phyloP scores from a whole-genome alignment of 92 coral and sea anemone genomes.

The Parazoanthus darwini region DNA sequence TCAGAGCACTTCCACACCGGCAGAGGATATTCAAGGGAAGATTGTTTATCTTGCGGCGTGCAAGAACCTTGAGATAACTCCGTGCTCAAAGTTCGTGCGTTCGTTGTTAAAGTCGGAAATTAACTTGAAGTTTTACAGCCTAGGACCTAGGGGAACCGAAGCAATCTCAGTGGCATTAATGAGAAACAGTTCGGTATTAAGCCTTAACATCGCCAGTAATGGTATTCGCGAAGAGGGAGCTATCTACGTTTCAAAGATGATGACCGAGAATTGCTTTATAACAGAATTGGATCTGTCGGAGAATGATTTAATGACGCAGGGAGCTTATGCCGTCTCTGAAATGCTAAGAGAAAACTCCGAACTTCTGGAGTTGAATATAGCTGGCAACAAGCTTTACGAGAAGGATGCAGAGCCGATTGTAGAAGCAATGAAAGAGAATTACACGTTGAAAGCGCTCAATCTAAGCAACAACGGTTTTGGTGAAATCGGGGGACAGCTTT shows the following conservation, averaged over 20 bases:
- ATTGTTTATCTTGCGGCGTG: slow-evolving; percentile 77
- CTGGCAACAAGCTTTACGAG: slow-evolving; percentile 74
- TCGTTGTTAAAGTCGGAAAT: slow-evolving; percentile 79
- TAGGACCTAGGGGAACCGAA: slow-evolving; percentile 90
- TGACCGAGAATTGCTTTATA: slow-evolving; percentile 89
- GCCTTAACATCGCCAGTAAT: slow-evolving; percentile 76
- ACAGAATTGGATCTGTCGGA: slow-evolving; percentile 90
- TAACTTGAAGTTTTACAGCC: slow-evolving; percentile 74
- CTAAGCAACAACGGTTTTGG: slow-evolving; percentile 84
- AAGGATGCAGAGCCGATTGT: slow-evolving; percentile 93
- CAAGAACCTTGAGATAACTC: slow-evolving; percentile 73
- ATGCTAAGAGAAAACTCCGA: slow-evolving; percentile 88
- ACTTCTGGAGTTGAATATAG: slow-evolving; percentile 79
- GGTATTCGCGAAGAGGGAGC: slow-evolving; percentile 90
- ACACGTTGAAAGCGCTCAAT: slow-evolving; percentile 82
- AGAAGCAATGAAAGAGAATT: slow-evolving; percentile 90
- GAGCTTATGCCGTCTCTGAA: slow-evolving; percentile 92
- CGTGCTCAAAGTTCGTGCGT: slow-evolving; percentile 84
- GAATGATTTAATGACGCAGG: slow-evolving; percentile 85
- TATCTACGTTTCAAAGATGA: slow-evolving; percentile 87
- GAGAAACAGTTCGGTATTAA: slow-evolving; percentile 71
- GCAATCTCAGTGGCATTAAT: slow-evolving; percentile 91
- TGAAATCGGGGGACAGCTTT: slow-evolving; percentile 81
- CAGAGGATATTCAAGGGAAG: slow-evolving; percentile 60
- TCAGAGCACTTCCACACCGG: slow-evolving; percentile 31